Evolutionary conservation across 2,797 vertebrate genomes (phyloP).

Genomic region (Poecilia gillii): DNA sequence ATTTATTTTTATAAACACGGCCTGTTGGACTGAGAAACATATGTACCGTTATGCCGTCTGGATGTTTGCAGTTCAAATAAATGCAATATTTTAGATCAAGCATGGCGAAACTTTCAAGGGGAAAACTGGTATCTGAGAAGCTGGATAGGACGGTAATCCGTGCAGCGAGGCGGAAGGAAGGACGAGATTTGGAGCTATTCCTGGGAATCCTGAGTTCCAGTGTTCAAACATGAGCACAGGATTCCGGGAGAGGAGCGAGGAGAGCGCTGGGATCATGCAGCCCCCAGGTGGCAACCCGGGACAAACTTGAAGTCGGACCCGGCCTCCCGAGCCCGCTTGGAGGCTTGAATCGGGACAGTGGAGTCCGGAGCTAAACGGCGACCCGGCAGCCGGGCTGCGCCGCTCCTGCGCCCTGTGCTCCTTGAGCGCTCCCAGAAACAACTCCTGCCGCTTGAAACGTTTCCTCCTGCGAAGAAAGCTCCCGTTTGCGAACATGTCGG

Average conservation of each 20-base stretch:
- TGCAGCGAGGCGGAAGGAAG: conserved; percentile 49
- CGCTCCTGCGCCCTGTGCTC: conserved; percentile 52
- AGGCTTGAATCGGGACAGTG: conserved; percentile 48
- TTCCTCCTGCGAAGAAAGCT: conserved; percentile 89
- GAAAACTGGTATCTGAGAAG: conserved; percentile 27
- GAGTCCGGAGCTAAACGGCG: conserved; percentile 41
- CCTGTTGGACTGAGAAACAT: neutral
- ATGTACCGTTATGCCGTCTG: neutral
- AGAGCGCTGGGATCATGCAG: conserved; percentile 72
- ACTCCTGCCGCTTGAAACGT: conserved; percentile 85
- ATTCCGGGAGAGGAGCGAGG: conserved; percentile 70
- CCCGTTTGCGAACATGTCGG: conserved; percentile 90
- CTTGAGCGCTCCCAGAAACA: conserved; percentile 45
- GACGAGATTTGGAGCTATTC: conserved; percentile 42
- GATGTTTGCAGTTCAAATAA: neutral
- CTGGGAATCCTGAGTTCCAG: conserved; percentile 40
- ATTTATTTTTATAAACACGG: neutral
- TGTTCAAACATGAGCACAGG: conserved; percentile 53
- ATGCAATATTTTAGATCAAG: conserved; percentile 27
- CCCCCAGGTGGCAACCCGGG: conserved; percentile 47
- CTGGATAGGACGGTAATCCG: conserved; percentile 36
- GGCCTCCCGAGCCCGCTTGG: conserved; percentile 30
- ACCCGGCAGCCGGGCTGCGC: conserved; percentile 28
- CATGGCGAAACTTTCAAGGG: conserved; percentile 40
- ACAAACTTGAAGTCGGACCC: conserved; percentile 10